Percentiles rank a stretch among this genome's conserved stretches.
phyloP scores from a whole-genome alignment of 2,113 vertebrate genomes.

The Rhabdomys dilectus region DNA sequence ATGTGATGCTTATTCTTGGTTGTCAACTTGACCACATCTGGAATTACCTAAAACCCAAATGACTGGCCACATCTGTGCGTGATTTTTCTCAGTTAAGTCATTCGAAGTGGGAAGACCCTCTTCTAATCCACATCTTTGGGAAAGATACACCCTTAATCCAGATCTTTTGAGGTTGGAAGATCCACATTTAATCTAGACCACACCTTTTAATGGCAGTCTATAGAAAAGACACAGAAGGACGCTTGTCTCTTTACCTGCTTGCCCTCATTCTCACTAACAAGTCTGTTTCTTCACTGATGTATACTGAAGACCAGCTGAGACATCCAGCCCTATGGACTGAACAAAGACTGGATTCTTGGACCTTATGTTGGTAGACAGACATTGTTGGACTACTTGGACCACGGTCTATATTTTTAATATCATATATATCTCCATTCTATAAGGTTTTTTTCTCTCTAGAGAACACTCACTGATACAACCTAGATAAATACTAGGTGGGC shows the following conservation, averaged over 20 bases:
- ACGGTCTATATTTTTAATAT: neutral
- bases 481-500: neutral
- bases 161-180: neutral
- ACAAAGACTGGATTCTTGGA: neutral
- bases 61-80: neutral
- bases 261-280: neutral
- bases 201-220: neutral
- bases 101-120: neutral
- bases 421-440: neutral
- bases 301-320: neutral
- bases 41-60: neutral
- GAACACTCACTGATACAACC: neutral
- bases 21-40: neutral
- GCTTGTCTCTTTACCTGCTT: neutral
- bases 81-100: neutral
- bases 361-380: neutral
- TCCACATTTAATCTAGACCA: neutral
- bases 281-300: neutral
- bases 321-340: neutral
- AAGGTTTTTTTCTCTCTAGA: neutral
- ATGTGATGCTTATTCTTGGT: neutral
- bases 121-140: neutral
- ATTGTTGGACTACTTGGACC: neutral
- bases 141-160: neutral
- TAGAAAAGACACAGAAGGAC: neutral